These are phyloP conservation scores for Scomber colias DNA, from an alignment of 2,113 vertebrate genomes.

Conservation along the genomic window DNA sequence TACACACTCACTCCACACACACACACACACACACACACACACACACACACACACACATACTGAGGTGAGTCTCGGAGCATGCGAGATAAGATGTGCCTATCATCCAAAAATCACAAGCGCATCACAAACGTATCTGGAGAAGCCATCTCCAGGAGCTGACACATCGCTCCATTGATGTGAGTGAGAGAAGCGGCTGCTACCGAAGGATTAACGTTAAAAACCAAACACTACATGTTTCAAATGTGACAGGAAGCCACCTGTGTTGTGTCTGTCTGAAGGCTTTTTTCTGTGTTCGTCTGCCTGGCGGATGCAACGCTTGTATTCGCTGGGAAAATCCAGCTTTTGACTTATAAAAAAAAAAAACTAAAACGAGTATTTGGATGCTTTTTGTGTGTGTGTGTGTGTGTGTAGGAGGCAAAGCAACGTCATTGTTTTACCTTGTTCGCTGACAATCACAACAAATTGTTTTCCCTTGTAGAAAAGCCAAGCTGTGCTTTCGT, in stretches of 20 bases:
- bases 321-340: slow-evolving; percentile 18
- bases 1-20: slow-evolving; percentile 3
- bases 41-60: slow-evolving; percentile 19
- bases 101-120: slow-evolving; percentile 20
- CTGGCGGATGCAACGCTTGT: neutral
- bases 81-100: slow-evolving; percentile 48
- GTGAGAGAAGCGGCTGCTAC: slow-evolving; percentile 1
- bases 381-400: slow-evolving; percentile 11
- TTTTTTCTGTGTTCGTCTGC: slow-evolving; percentile 15
- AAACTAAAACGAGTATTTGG: slow-evolving; percentile 4
- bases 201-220: slow-evolving; percentile 63
- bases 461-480: slow-evolving; percentile 64
- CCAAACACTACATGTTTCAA: slow-evolving; percentile 42
- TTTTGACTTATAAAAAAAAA: neutral
- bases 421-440: slow-evolving; percentile 28
- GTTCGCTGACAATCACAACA: slow-evolving; percentile 59
- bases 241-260: slow-evolving; percentile 33
- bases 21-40: slow-evolving; percentile 13
- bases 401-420: slow-evolving; percentile 24
- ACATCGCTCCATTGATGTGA: slow-evolving; percentile 44
- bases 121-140: slow-evolving; percentile 42
- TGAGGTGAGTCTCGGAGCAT: slow-evolving; percentile 30
- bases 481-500: slow-evolving; percentile 62
- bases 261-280: slow-evolving; percentile 26
- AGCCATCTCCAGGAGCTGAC: slow-evolving; percentile 59